phyloP scores from a whole-genome alignment of 2,113 vertebrate genomes.

The Ictidomys tridecemlineatus region DNA sequence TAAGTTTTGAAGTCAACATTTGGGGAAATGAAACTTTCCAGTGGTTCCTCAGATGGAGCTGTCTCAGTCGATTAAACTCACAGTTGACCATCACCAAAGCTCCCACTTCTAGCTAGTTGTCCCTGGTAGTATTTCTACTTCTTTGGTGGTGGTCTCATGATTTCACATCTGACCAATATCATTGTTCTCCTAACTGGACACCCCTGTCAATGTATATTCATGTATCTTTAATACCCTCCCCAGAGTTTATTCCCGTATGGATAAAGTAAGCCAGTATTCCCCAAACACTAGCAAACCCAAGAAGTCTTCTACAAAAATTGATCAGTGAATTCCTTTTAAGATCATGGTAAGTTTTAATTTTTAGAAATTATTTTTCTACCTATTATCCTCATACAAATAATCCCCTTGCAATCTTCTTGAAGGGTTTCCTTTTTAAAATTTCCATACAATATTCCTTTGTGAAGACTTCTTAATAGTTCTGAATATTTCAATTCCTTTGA shows the following conservation, averaged over 20 bases:
- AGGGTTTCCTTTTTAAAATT: background rate
- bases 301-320: background rate
- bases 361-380: background rate
- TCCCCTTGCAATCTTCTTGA: background rate
- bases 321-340: background rate
- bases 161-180: background rate
- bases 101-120: background rate
- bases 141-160: background rate
- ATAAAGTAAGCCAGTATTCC: background rate
- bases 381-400: background rate
- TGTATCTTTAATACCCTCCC: background rate
- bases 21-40: background rate
- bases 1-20: background rate
- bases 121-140: background rate
- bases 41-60: background rate
- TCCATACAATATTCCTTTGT: background rate
- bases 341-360: background rate
- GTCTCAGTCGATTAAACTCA: background rate
- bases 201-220: background rate
- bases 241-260: background rate
- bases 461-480: background rate
- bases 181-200: background rate
- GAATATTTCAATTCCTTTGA: background rate
- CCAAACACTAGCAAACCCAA: background rate
- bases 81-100: background rate